Conservation (phyloP, 2,888 invertebrate species). For the Lasioglossum marginatum region DNA sequence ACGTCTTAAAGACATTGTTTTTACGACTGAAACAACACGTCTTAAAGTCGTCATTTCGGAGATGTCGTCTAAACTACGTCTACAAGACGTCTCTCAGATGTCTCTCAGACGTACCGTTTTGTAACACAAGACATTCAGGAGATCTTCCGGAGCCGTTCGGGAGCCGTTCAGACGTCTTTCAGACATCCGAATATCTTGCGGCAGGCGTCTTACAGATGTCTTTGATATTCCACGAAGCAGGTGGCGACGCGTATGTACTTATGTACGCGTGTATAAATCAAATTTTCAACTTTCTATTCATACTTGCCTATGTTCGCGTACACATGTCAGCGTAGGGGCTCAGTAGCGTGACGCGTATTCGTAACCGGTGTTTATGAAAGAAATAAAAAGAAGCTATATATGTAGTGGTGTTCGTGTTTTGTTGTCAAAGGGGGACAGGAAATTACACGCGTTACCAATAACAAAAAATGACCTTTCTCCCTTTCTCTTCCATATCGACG, state of each 20-base stretch:
- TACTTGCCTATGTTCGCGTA: constrained; percentile 20
- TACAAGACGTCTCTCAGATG: too few species aligned
- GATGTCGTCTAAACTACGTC: too few species aligned
- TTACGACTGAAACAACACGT: too few species aligned
- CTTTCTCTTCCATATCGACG: neutral
- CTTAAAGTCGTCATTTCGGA: too few species aligned
- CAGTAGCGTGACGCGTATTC: neutral
- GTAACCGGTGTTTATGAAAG: neutral
- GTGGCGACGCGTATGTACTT: constrained; percentile 21
- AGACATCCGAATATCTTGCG: too few species aligned
- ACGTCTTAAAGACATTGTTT: too few species aligned
- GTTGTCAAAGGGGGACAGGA: constrained; percentile 37
- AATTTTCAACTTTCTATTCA: constrained; percentile 63
- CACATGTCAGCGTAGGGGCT: neutral
- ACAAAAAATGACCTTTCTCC: constrained; percentile 13
- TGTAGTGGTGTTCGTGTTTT: constrained; percentile 24
- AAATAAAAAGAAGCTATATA: neutral
- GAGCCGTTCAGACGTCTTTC: too few species aligned
- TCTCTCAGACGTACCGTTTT: too few species aligned
- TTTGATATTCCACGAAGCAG: too few species aligned
- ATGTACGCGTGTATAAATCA: neutral
- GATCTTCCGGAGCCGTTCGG: too few species aligned
- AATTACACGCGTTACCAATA: constrained; percentile 10
- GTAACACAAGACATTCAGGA: too few species aligned
- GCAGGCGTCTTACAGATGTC: too few species aligned